These are phyloP conservation scores for Syndactyla subalaris DNA, from an alignment of 2,797 vertebrate genomes.

Conservation along the genomic window DNA sequence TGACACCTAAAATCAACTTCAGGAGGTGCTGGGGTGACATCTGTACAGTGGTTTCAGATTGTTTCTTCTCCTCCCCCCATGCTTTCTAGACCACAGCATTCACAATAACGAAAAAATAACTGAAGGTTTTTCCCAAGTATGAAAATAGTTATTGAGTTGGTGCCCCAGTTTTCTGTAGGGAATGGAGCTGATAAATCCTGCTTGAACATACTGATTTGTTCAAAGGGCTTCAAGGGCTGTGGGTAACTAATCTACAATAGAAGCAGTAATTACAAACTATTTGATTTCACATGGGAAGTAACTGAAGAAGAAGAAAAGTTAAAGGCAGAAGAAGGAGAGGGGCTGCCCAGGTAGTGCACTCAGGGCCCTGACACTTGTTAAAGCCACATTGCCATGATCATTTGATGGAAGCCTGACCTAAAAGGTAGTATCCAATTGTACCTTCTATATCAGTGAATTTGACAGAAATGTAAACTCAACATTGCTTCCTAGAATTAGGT, in stretches of 20 bases:
- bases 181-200: not conserved
- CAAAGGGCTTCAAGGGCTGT: not conserved
- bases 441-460: not conserved
- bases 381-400: not conserved
- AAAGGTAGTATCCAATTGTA: not conserved
- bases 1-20: not conserved
- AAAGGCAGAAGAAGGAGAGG: not conserved
- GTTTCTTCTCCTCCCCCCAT: not conserved
- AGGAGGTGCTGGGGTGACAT: not conserved
- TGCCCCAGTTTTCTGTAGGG: not conserved
- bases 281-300: not conserved
- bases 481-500: not conserved
- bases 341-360: not conserved
- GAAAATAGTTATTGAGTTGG: not conserved
- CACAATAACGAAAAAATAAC: not conserved
- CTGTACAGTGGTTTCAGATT: not conserved
- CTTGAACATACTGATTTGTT: rapidly evolving
- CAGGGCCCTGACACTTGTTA: not conserved
- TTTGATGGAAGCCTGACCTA: not conserved
- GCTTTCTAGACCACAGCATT: not conserved
- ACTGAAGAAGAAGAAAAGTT: not conserved
- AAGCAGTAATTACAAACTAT: not conserved
- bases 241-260: not conserved
- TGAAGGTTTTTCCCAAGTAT: not conserved
- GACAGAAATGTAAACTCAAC: not conserved